A percentile compares a stretch with the other conserved stretches of the same genome.
Conservation (phyloP, 2,888 invertebrate species). For the Eueremaeus valkanovi region DNA sequence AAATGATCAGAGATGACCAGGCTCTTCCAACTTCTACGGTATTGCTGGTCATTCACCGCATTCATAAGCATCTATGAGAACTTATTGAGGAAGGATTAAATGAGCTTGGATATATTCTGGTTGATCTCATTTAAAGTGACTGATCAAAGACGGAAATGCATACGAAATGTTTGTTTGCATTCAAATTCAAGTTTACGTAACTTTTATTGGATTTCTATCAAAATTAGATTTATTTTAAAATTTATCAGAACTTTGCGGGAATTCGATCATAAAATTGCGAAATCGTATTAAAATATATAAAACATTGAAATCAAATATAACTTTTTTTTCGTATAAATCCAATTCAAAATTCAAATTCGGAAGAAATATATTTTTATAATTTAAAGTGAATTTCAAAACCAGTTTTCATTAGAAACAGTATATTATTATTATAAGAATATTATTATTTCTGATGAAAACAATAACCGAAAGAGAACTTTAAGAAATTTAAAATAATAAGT, state of each 20-base stretch:
- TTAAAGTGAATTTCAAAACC: neutral
- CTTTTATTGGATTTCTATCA: too few species aligned
- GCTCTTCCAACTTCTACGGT: too few species aligned
- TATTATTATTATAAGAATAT: slow-evolving; percentile 15
- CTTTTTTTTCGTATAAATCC: neutral
- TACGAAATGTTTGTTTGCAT: too few species aligned
- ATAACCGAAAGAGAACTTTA: neutral
- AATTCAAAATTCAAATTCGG: neutral
- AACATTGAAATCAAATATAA: neutral
- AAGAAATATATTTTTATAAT: neutral
- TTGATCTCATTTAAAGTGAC: too few species aligned
- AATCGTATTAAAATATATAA: neutral
- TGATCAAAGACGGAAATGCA: too few species aligned
- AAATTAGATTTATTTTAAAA: neutral
- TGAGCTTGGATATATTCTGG: too few species aligned
- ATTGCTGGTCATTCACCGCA: too few species aligned
- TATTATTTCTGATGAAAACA: slow-evolving; percentile 20
- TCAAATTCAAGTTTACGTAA: too few species aligned
- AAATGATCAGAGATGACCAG: too few species aligned
- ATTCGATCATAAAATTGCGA: neutral
- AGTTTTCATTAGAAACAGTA: neutral
- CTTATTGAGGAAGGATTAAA: too few species aligned
- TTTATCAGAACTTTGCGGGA: neutral
- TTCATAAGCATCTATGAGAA: too few species aligned
- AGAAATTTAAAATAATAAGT: slow-evolving; percentile 15